Conservation (phyloP, 2,888 invertebrate genomes). For the Tachina grossa region DNA sequence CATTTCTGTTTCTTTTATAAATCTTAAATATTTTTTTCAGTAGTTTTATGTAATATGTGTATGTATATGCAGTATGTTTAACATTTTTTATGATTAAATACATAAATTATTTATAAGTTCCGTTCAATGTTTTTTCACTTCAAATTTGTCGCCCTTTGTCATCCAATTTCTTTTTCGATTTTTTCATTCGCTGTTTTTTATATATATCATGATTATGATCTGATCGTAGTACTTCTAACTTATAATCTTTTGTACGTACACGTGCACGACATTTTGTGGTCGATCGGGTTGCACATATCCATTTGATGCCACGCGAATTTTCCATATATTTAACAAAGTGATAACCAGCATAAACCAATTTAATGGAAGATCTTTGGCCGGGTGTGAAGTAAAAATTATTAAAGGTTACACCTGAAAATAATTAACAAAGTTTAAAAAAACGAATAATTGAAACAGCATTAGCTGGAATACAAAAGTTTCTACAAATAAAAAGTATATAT, state of each 20-base stretch:
- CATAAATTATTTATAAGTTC: too few relatives aligned
- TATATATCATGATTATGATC: conserved; percentile 78
- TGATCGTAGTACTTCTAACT: conserved; percentile 77
- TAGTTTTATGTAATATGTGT: too few relatives aligned
- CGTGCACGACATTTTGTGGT: conserved; percentile 81
- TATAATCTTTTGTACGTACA: conserved; percentile 76
- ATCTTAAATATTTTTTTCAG: too few relatives aligned
- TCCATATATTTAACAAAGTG: conserved; percentile 80
- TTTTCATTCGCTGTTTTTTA: conserved; percentile 54
- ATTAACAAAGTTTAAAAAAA: conserved; percentile 26
- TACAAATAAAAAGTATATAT: background rate
- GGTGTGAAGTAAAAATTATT: conserved; percentile 78
- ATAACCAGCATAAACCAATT: conserved; percentile 79
- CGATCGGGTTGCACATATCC: conserved; percentile 81
- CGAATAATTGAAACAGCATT: conserved; percentile 45
- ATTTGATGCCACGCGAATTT: conserved; percentile 80
- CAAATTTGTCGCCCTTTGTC: background rate
- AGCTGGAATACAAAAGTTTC: conserved; percentile 25
- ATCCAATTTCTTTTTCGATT: conserved; percentile 47
- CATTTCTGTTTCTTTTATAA: too few relatives aligned
- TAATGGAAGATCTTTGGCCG: conserved; percentile 80
- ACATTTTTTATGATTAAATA: too few relatives aligned
- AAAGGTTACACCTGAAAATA: conserved; percentile 58
- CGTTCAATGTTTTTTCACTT: too few relatives aligned
- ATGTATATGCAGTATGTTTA: too few relatives aligned